phyloP scores from a whole-genome alignment of 2,113 vertebrate genomes.

The Crotalus tigris region DNA sequence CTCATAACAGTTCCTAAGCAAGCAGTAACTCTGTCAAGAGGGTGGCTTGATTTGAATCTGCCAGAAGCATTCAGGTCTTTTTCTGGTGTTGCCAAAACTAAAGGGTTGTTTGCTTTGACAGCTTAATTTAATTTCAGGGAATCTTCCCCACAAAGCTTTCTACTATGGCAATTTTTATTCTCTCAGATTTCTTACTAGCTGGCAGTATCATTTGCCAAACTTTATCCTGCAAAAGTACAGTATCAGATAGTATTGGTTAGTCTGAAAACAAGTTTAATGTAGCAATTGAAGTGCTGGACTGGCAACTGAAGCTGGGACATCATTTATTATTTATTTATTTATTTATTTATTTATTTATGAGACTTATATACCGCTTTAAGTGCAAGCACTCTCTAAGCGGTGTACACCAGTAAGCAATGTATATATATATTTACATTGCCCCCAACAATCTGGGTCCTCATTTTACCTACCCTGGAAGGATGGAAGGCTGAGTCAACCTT shows the following conservation, averaged over 20 bases:
- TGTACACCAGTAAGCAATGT: no score
- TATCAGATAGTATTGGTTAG: background rate
- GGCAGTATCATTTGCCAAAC: background rate
- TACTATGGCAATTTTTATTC: background rate
- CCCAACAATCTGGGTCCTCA: no score
- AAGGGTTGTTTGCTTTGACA: slow-evolving; percentile 11
- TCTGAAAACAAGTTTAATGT: background rate
- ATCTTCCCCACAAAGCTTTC: background rate
- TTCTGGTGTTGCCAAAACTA: background rate
- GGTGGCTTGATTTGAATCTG: slow-evolving; percentile 7
- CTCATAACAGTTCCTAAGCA: slow-evolving; percentile 22
- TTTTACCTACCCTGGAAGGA: no score
- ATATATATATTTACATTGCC: no score
- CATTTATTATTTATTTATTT: no score
- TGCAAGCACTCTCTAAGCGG: no score
- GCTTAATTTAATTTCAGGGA: background rate
- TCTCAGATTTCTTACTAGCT: background rate
- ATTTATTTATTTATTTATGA: no score
- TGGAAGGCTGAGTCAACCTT: no score
- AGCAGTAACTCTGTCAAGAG: slow-evolving; percentile 17
- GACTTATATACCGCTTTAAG: no score
- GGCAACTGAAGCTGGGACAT: background rate
- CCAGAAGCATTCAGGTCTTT: accelerated
- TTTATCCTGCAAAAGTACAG: background rate
- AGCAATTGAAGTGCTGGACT: background rate